Evolutionary conservation across 2,888 invertebrate genomes (phyloP).

Genomic region (Cactoblastis cactorum): DNA sequence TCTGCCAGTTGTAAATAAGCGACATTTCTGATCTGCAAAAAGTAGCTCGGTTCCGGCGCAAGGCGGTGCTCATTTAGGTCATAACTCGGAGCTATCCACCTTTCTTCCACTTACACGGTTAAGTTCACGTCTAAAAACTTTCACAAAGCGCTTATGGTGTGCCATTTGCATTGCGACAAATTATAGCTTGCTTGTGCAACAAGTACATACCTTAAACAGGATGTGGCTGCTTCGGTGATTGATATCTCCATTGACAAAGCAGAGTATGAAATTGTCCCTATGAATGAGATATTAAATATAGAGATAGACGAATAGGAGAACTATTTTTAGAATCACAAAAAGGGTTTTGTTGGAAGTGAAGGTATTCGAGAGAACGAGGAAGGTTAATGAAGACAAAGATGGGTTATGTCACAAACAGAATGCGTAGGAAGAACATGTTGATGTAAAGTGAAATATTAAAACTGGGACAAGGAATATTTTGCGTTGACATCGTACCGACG

Average conservation of each 20-base stretch:
- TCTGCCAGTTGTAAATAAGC: neutral
- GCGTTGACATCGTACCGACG: no score
- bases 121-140: conserved; percentile 8
- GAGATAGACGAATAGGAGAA: neutral
- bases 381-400: no score
- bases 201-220: neutral
- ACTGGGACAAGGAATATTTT: no score
- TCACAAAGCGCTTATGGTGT: neutral
- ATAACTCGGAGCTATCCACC: conserved; percentile 1
- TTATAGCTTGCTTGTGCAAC: neutral
- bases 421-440: no score
- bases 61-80: conserved; percentile 8
- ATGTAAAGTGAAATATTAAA: no score
- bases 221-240: neutral
- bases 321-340: no score
- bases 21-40: conserved; percentile 8
- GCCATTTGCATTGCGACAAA: neutral
- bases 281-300: no score
- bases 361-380: no score
- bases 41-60: neutral
- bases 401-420: no score
- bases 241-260: no score
- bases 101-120: conserved; percentile 11
- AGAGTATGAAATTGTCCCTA: no score
- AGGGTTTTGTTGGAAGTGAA: no score